Conservation (phyloP, 1,140 invertebrate species). For the Druon quercuslanigerum region DNA sequence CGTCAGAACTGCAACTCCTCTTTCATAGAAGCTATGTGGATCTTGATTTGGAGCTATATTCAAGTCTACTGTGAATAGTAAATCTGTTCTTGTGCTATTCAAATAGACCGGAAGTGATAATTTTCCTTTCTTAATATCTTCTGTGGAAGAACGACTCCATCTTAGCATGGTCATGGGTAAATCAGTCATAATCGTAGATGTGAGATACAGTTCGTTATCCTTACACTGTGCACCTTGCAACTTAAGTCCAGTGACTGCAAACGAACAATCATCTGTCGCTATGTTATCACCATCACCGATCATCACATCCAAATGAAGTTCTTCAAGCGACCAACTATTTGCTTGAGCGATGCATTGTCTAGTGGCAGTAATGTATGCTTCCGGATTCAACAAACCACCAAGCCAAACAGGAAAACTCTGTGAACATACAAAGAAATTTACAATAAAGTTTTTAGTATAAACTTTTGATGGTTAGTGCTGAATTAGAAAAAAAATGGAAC, state of each 20-base stretch:
- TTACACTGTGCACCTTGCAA: constrained; percentile 95
- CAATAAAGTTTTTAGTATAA: no score
- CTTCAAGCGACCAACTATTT: constrained; percentile 95
- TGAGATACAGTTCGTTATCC: constrained; percentile 92
- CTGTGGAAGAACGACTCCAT: constrained; percentile 85
- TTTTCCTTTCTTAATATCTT: constrained; percentile 78
- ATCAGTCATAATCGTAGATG: constrained; percentile 95
- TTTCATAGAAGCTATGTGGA: constrained; percentile 95
- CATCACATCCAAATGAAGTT: constrained; percentile 92
- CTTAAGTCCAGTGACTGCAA: constrained; percentile 91
- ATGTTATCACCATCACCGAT: constrained; percentile 78
- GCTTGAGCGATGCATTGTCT: constrained; percentile 97
- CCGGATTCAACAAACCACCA: constrained; percentile 97
- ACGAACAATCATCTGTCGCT: constrained; percentile 85
- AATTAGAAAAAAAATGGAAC: no score
- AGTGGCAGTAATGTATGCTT: constrained; percentile 99
- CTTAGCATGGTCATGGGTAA: constrained; percentile 90
- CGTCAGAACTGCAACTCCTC: constrained; percentile 95
- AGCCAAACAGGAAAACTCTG: constrained; percentile 96
- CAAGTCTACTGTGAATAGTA: constrained; percentile 97
- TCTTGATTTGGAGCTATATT: constrained; percentile 91
- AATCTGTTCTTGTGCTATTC: constrained; percentile 95
- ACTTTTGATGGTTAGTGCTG: no score
- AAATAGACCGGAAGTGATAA: constrained; percentile 97
- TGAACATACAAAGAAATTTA: constrained; percentile 57